phyloP scores from a whole-genome alignment of 2,888 invertebrate genomes.

The Chymomyza fuscimana region DNA sequence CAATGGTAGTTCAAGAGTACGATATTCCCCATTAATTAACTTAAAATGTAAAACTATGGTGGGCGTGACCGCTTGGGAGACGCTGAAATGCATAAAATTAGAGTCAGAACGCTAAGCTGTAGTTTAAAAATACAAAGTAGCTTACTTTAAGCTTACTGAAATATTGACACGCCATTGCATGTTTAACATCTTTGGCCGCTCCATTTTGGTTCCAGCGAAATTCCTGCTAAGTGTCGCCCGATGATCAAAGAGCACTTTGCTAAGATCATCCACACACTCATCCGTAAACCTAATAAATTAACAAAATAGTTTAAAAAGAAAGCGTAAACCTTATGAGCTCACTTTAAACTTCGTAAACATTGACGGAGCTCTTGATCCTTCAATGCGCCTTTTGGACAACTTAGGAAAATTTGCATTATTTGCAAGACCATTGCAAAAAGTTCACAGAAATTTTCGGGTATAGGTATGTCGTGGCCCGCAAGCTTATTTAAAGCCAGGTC shows the following conservation, averaged over 20 bases:
- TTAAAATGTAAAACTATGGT: conserved; percentile 81
- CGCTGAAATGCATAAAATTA: conserved; percentile 59
- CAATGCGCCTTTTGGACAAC: conserved; percentile 79
- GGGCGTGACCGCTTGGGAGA: conserved; percentile 78
- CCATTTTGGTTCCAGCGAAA: conserved; percentile 78
- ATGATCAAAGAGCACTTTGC: conserved; percentile 81
- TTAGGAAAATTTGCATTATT: conserved; percentile 80
- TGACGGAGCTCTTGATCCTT: conserved; percentile 81
- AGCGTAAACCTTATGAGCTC: neutral
- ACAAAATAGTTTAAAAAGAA: conserved; percentile 4
- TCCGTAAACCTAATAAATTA: conserved; percentile 77
- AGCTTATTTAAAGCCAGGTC: conserved; percentile 78
- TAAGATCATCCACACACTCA: conserved; percentile 81
- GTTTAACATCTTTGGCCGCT: conserved; percentile 78
- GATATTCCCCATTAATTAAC: conserved; percentile 79
- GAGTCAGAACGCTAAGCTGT: neutral
- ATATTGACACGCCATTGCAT: conserved; percentile 82
- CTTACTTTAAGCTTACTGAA: conserved; percentile 81
- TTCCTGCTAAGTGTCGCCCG: conserved; percentile 78
- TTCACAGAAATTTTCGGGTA: conserved; percentile 81
- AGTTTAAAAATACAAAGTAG: neutral
- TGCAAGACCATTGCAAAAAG: conserved; percentile 80
- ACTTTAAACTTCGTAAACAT: conserved; percentile 70
- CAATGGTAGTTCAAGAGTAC: conserved; percentile 81
- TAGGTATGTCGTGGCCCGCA: conserved; percentile 78